phyloP scores from a whole-genome alignment of 2,888 invertebrate species.

The Drosophila pseudotakahashii region DNA sequence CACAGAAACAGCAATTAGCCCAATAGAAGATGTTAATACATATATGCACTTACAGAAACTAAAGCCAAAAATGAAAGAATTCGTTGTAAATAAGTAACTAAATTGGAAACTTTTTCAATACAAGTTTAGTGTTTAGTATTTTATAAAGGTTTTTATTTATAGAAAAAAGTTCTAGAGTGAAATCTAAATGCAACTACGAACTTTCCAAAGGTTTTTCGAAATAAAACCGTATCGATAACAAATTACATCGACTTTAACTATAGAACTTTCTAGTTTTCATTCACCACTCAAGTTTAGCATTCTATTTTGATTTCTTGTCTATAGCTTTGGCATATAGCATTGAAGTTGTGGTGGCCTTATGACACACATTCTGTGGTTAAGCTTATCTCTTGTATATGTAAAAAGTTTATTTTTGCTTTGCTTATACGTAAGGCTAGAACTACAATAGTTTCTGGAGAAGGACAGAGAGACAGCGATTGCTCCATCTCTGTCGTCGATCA shows the following conservation, averaged over 20 bases:
- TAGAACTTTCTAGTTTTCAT: conserved; percentile 27
- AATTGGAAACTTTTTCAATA: too few species aligned
- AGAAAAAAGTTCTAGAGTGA: too few species aligned
- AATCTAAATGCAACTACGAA: too few species aligned
- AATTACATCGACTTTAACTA: conserved; percentile 1
- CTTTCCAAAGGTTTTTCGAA: too few species aligned
- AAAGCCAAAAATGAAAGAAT: background rate
- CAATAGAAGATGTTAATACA: background rate
- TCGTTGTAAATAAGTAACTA: background rate
- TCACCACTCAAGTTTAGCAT: conserved; percentile 23
- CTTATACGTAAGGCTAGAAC: conserved; percentile 5
- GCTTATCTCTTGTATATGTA: conserved; percentile 58
- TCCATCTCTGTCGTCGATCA: conserved; percentile 14
- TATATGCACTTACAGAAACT: too few species aligned
- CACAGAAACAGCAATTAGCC: conserved; percentile 32
- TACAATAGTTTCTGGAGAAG: conserved; percentile 17
- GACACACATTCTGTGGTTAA: conserved; percentile 75
- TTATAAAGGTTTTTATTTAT: too few species aligned
- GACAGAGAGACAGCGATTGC: conserved; percentile 19
- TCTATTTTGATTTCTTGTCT: conserved; percentile 50
- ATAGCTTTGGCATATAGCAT: conserved; percentile 55
- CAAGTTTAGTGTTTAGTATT: too few species aligned
- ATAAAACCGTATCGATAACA: too few species aligned
- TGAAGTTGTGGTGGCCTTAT: conserved; percentile 80
- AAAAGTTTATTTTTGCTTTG: conserved; percentile 24